Base-by-base conservation (phyloP, 1,140 invertebrate species). In the Sinonovacula constricta region DNA sequence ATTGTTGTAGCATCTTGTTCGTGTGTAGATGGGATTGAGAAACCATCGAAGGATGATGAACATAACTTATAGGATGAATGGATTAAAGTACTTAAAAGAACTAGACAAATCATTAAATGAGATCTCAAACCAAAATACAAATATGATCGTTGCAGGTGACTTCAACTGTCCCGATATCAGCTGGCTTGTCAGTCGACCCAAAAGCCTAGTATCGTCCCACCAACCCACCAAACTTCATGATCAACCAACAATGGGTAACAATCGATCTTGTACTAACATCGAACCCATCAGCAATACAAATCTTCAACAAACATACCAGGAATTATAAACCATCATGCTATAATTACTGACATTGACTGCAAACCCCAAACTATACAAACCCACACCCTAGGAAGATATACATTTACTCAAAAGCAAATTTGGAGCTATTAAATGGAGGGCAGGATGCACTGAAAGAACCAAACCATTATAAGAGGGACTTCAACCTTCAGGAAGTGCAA, bases 261-360 rank as follows among this genome's bases (percentile, higher is more conserved):
- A 63, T 79, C 26, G 77, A 79, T 54, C 57, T 79, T 3, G 49
- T 79, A 7, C 53, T 79, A 26, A 79, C 67, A 10, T 53, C 28
- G 18, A 79, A 79, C 68, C 77, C 77, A 14, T 79, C 77, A 7
- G 22, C 72, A 28, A 49, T 63, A n/a, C 22, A 79, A 79, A 31
- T 26, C 67, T 7, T 26, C 67, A 34, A 4, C 4, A 14, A 79
- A 39, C 26, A 60, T 36, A 14, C 68, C 77, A 18, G 68, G 77
- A 3, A 51, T 74, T 7, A 31, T 24, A 33, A 69, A 79, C 30
- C 77, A 79, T 63, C 54, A 45, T 34, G 63, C 56, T 1, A 57
- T 78, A 1, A 30, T 79, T 18, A 66, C 77, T 7, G 77, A 79
- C 57, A 56, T 36, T 10, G 63, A 68, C 51, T 31, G 30, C 1